Evolutionary conservation across 2,113 vertebrate species (phyloP), one percentile per base, ranked within the genome.

Genomic region (Nerophis ophidion): DNA sequence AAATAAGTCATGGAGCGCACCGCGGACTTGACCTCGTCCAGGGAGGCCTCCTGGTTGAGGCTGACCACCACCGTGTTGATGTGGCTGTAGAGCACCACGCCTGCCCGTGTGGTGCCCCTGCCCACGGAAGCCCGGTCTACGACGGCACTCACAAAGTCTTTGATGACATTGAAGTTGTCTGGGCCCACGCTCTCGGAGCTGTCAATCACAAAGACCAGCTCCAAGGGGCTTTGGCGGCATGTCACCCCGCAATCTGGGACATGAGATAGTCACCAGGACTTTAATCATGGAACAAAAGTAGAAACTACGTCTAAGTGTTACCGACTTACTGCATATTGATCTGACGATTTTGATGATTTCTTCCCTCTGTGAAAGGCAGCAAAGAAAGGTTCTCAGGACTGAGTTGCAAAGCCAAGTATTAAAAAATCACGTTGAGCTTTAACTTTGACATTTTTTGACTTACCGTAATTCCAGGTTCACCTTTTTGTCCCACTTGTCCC

Each of bases 191-290:
- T 95, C 81, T 94, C 92, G 0, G 93, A 97, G 77, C 94, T 94
- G 85, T 97, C 94, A 3, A 93, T 92, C 71, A 96, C 93, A 11
- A 97, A 94, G 8, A 95, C 77, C 3, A 96, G 72, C 75, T 97
- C 94, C 72, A 95, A 42, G 0, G 93, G 92, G 1, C 70, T 86
- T 61, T 91, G 74, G 35, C 80, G 88, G 68, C 93, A 95, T 5
- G 71, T 86, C 57, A 82, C 73, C 2, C 90, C 91, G 73, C 94
- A 96, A 12, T 89, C 93, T 96, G n/a, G 12, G 1, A 40, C 46
- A 14, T 42, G 1, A 79, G 64, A 15, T 33, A 7, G 19, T 40
- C 4, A 19, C 11, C 6, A 14, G 48, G 7, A 19, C 34, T 50
- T 47, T 3, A 9, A 55, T 5, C 9, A 8, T 36, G 1, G 10